Base-by-base conservation (phyloP, 2,888 invertebrate genomes). In the Trichopria drosophilae region DNA sequence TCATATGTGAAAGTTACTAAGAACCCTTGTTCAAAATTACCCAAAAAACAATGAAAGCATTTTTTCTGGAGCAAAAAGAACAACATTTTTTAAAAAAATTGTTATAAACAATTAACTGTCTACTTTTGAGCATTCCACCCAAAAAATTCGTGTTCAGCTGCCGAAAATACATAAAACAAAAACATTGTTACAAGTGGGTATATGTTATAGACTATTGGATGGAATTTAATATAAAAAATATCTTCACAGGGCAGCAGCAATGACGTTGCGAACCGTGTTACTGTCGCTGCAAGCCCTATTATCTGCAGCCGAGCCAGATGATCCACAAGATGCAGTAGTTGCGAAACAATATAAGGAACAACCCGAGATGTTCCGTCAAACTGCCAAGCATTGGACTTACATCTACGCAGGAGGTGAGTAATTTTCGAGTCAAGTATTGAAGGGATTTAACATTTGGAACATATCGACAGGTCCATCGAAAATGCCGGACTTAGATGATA, bases 371-470 rank as follows among this genome's bases (percentile, higher is more conserved):
- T 99, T 95, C 77, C 82, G 84, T 63, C 79, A 86, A 68, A 99
- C 99, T 18, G 99, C 99, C 20, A 84, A 84, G 69, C 94, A 96
- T 80, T 99, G 99, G 99, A 92, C 97, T 51, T 88, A 89, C 72
- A 84, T 86, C 12, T 98, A 96, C 78, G 99, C 97, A 13, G 90
- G 89, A 66, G 92, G 90, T 78, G 82, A 77, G 44, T 63, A 66
- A 12, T 49, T 35, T n/a, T n/a, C n/a, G n/a, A n/a, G n/a, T 44
- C 43, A 16, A 10, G 5, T 22, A 28, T 29, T 16, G 15, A n/a
- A 35, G 15, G 16, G 15, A 26, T 24, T 35, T 23, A 15, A 23
- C 5, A 18, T 16, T 19, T 15, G 5, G n/a, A n/a, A n/a, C n/a
- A n/a, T n/a, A n/a, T n/a, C 7, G 36, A n/a, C 64, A 86, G 90